These are phyloP conservation scores for Carabus problematicus DNA, from an alignment of 2,888 invertebrate species.

Conservation along the genomic window DNA sequence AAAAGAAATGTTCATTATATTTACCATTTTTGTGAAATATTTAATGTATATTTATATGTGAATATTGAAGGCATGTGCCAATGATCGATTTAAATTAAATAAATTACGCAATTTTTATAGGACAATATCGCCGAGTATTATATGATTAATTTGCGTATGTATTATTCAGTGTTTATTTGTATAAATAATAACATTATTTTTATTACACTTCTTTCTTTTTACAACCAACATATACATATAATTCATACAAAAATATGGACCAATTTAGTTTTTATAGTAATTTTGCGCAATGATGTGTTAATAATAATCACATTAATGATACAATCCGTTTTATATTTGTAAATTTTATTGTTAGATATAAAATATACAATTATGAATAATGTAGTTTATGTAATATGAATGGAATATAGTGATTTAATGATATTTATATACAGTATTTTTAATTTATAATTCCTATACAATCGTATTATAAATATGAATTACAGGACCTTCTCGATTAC, in stretches of 20 bases:
- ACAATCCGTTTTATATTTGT: conserved; percentile 33
- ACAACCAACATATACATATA: too few relatives aligned
- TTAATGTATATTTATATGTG: too few relatives aligned
- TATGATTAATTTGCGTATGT: conserved; percentile 7
- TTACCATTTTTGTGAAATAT: too few relatives aligned
- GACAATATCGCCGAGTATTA: too few relatives aligned
- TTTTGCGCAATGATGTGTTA: not conserved
- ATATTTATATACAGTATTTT: conserved; percentile 4
- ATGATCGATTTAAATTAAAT: too few relatives aligned
- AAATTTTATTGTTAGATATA: conserved; percentile 41
- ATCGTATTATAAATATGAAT: not conserved
- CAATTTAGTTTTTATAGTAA: conserved; percentile 31
- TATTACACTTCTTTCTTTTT: too few relatives aligned
- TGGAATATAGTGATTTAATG: conserved; percentile 40
- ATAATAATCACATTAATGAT: conserved; percentile 25
- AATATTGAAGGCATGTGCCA: too few relatives aligned
- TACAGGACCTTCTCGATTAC: too few relatives aligned
- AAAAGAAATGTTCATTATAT: too few relatives aligned
- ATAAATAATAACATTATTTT: too few relatives aligned
- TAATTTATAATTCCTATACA: not conserved
- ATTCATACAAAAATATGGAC: conserved; percentile 20
- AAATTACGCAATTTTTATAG: too few relatives aligned
- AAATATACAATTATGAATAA: conserved; percentile 33
- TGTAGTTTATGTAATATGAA: conserved; percentile 40
- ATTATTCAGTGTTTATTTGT: not conserved